Percentiles rank a stretch among this genome's conserved stretches.
These are phyloP conservation scores for Poeciliopsis prolifica DNA, from an alignment of 2,113 vertebrate species.

Conservation along the genomic window DNA sequence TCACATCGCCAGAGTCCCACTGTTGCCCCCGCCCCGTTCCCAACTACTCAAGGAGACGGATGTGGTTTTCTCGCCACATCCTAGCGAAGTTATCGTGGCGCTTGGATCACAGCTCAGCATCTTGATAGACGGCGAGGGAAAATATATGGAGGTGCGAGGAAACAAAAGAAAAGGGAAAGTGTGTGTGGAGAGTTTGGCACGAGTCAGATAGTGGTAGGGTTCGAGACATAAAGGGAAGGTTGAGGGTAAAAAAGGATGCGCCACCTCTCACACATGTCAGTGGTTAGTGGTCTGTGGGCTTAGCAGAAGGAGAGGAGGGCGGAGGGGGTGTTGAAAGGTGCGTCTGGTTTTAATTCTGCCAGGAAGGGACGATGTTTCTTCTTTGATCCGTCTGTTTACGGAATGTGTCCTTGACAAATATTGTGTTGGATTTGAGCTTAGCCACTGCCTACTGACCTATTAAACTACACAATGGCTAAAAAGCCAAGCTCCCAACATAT, in stretches of 20 bases:
- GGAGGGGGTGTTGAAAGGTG: constrained; percentile 58
- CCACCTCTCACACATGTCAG: constrained; percentile 77
- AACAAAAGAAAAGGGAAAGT: constrained; percentile 34
- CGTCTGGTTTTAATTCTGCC: constrained; percentile 76
- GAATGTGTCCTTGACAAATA: neutral
- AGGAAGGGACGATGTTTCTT: constrained; percentile 47
- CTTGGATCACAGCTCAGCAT: constrained; percentile 53
- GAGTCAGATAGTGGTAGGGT: constrained; percentile 42
- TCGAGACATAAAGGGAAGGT: constrained; percentile 26
- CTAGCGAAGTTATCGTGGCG: constrained; percentile 20
- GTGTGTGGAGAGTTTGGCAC: constrained; percentile 10
- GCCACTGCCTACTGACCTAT: too few relatives aligned
- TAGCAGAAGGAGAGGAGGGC: constrained; percentile 47
- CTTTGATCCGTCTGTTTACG: constrained; percentile 18
- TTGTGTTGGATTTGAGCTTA: too few relatives aligned
- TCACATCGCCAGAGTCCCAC: constrained; percentile 22
- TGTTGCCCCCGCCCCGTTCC: neutral
- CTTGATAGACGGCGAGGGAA: constrained; percentile 31
- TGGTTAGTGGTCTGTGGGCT: constrained; percentile 74
- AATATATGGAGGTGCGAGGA: constrained; percentile 15
- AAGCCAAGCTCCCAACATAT: too few relatives aligned
- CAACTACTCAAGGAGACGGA: constrained; percentile 40
- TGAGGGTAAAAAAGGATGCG: constrained; percentile 32
- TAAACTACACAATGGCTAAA: too few relatives aligned
- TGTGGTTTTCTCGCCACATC: constrained; percentile 72